phyloP scores from a whole-genome alignment of 2,888 invertebrate genomes.

The Argyresthia goedartella region DNA sequence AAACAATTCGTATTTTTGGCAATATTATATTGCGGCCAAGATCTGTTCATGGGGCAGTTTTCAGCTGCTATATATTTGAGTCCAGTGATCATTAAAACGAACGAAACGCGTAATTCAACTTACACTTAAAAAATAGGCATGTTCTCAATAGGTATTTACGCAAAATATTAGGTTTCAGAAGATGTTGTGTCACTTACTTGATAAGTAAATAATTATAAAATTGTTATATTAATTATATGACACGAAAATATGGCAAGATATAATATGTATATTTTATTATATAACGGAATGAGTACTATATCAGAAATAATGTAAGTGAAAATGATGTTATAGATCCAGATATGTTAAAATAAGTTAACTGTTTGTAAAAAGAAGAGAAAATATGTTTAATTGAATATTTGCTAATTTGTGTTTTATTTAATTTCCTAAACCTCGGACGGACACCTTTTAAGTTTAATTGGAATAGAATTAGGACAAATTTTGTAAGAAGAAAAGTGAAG shows the following conservation, averaged over 20 bases:
- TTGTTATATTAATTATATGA: slow-evolving; percentile 62
- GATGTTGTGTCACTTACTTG: slow-evolving; percentile 63
- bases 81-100: too few species aligned
- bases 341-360: slow-evolving; percentile 68
- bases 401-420: slow-evolving; percentile 24
- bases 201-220: slow-evolving; percentile 52
- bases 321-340: slow-evolving; percentile 62
- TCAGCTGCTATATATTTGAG: too few species aligned
- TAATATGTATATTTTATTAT: slow-evolving; percentile 65
- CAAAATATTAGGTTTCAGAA: slow-evolving; percentile 35
- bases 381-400: slow-evolving; percentile 70
- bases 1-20: too few species aligned
- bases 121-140: too few species aligned
- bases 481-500: too few species aligned
- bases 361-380: slow-evolving; percentile 68
- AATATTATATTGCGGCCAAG: too few species aligned
- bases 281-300: slow-evolving; percentile 65
- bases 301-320: slow-evolving; percentile 62
- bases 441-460: too few species aligned
- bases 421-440: not conserved
- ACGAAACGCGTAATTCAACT: too few species aligned
- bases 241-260: slow-evolving; percentile 50
- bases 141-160: not conserved
- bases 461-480: too few species aligned
- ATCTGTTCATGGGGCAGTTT: too few species aligned